Evolutionary conservation across 2,113 vertebrate genomes (phyloP), one percentile per base, ranked within the genome.

Genomic region (Atractosteus spatula): DNA sequence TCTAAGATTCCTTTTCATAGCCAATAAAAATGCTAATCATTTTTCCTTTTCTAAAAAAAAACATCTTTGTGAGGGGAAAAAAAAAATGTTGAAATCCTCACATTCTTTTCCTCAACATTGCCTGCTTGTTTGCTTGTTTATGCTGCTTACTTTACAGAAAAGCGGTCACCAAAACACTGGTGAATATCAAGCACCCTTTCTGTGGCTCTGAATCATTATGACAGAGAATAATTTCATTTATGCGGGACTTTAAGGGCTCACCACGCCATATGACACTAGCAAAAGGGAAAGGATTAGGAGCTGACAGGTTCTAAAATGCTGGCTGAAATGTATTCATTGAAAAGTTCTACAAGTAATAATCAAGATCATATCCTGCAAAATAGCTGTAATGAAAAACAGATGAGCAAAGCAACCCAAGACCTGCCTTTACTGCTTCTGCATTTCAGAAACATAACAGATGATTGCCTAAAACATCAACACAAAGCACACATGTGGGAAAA

Each of bases 181-280:
- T 10, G 10, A 51, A 51, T 51, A 73, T 67, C 56, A 64, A 71
- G 70, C 44, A 72, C 68, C 55, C 72, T 79, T 79, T 82, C 44
- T 71, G 68, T 63, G 54, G 47, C 47, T 51, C 47, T 66, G 45
- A 56, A 7, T 63, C 29, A 14, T 51, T 57, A 65, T 69, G n/a
- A 67, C 66, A 61, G 71, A 70, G 74, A 70, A 55, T 59, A 70
- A 72, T 56, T 55, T 51, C 47, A 51, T 51, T 51, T 51, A 10
- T 10, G 47, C 5, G 47, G 5, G 57, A 69, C 72, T 72, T 47
- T 13, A 7, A 70, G 41, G 17, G 45, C 61, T 64, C 74, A 75
- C 55, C 76, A 74, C 74, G 65, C 69, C 70, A 43, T 0, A 29
- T 55, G 71, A 54, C 41, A 51, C 5, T 51, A 51, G 10, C 51